Evolutionary conservation across 2,888 invertebrate genomes (phyloP), one percentile per base, ranked within the genome.

Genomic region (Caenorhabditis sp.): DNA sequence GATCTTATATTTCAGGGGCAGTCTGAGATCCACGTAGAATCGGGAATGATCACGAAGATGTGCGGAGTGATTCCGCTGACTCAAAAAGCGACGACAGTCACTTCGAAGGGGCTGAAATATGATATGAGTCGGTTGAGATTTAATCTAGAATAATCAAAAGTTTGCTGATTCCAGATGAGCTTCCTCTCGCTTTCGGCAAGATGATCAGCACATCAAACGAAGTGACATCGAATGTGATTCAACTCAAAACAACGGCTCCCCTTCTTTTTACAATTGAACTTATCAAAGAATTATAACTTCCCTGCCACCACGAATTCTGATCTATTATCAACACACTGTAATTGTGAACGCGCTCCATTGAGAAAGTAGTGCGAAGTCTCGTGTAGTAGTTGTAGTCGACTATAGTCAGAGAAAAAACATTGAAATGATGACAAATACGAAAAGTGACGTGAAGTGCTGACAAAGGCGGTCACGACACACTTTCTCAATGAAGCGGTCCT

Each of bases 11-110:
- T 53, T 40, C 58, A 80, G 81, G 83, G 83, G 2, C n/a, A 50
- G 11, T 77, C 80, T 0, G 24, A 58, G 20, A 70, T 84, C 51
- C 9, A 51, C 0, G 20, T 79, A 6, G 70, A 86, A n/a, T n/a
- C 15, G 20, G 64, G 18, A 26, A 55, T n/a, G 51, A 58, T 62
- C 3, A 69, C 86, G 1, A 68, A 72, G 32, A 84, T 78, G 53
- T 89, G 89, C 67, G 90, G 90, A 22, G 32, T 90, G 24, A 68
- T 89, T n/a, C 90, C 90, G 5, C 64, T 89, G 40, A 81, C 80
- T 61, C 90, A 90, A 55, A 62, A 70, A 28, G 62, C 76, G 35
- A 88, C 89, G 3, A 44, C 70, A 8, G 89, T 89, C 9, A 85
- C 87, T 1, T 88, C 88, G n/a, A 72, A 58, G 4, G 90, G 90